Base-by-base conservation (phyloP, 2,797 vertebrate genomes). In the Lycodopsis pacificus region DNA sequence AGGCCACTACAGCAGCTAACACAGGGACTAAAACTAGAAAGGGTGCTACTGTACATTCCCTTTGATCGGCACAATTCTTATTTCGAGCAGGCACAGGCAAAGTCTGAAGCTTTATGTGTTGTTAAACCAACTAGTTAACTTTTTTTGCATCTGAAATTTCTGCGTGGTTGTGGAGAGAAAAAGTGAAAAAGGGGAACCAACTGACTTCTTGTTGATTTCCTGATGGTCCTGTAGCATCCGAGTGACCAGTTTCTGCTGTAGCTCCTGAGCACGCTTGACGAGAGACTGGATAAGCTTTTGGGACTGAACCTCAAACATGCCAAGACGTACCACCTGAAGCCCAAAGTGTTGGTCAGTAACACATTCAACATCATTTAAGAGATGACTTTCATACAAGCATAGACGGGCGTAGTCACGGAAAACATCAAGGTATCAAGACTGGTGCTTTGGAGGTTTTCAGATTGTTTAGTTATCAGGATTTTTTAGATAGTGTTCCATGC, bases 231-330 rank as follows among this genome's bases (percentile, higher is more conserved):
- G 89, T 40, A 96, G 89, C 95, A 97, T 95, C 77, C 84, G 93
- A 11, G 84, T 74, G 59, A 95, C 82, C 74, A 98, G 89, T 90
- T 92, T 96, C 65, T 95, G 91, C 88, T 91, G 90, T 57, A 97
- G 93, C n/a, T 82, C 56, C 34, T 96, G 92, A 12, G 95, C 95
- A 61, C 93, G 91, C 76, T 95, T 95, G 59, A 93, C 89, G 67
- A 99, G 89, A 51, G 94, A 79, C 17, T 83, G 86, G 82, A 97
- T 93, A 66, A 98, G 91, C 68, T 96, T 93, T 25, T 96, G 95
- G 82, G 95, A 96, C 71, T 93, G 96, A 32, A 98, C 83, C 86
- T 97, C 96, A 88, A 97, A 98, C 95, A 98, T 96, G 80, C 97
- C 97, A 57, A 98, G 89, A 42, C 67, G 94, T 44, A 95, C 53